Percentiles rank a stretch among this genome's conserved stretches.
Conservation (phyloP, 1,140 invertebrate species). For the Microplitis mediator region DNA sequence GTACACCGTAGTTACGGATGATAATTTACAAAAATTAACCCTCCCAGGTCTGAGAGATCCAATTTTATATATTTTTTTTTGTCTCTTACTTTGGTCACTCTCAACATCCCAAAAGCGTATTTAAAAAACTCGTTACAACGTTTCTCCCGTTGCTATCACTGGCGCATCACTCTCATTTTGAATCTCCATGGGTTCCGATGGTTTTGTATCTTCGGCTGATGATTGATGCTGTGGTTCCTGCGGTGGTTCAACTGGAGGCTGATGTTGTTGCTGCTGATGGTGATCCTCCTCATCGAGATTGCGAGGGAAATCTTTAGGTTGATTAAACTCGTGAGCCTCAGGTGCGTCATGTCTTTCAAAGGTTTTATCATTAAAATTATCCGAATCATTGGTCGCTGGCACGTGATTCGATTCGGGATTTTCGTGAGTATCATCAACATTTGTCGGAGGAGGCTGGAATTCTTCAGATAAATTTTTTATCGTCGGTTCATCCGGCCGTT, state of each 20-base stretch:
- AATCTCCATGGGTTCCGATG: background rate
- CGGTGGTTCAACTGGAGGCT: too few relatives aligned
- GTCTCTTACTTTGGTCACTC: constrained; percentile 43
- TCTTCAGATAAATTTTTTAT: constrained; percentile 1
- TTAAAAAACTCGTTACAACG: constrained; percentile 30
- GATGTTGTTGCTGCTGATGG: too few relatives aligned
- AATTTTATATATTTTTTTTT: constrained; percentile 18
- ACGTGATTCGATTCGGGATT: constrained; percentile 1
- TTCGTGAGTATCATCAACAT: background rate
- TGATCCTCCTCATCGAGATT: background rate
- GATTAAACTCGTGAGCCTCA: constrained; percentile 2
- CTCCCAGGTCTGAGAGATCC: constrained; percentile 18
- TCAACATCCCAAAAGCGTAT: constrained; percentile 20
- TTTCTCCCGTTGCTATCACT: background rate
- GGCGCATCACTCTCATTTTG: background rate
- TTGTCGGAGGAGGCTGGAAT: background rate
- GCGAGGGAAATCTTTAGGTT: background rate
- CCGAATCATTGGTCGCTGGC: background rate
- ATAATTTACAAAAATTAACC: constrained; percentile 15
- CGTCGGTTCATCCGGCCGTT: constrained; percentile 1
- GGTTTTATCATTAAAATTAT: background rate
- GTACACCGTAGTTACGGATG: constrained; percentile 40
- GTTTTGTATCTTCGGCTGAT: background rate
- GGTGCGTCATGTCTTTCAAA: background rate
- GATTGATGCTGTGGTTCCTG: too few relatives aligned